A percentile compares a stretch with the other conserved stretches of the same genome.
These are phyloP conservation scores for Danio albolineatus DNA, from an alignment of 2,797 vertebrate genomes.

Conservation along the genomic window DNA sequence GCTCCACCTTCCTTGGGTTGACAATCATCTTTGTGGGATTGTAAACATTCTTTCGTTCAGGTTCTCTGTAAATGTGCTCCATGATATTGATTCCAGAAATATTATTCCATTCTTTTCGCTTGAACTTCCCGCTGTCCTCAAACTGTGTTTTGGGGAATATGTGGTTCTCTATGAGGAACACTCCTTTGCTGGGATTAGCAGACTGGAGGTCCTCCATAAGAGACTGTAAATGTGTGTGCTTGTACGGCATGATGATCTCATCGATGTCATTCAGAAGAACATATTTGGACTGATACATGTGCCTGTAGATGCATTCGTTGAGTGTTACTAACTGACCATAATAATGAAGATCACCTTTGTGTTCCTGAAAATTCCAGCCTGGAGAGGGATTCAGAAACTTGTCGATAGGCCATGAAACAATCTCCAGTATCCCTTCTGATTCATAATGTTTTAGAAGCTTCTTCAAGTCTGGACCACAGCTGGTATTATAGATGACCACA, in stretches of 20 bases:
- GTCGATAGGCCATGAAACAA: slow-evolving; percentile 76
- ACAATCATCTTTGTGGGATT: slow-evolving; percentile 67
- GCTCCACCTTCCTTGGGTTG: slow-evolving; percentile 62
- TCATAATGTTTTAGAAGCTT: slow-evolving; percentile 72
- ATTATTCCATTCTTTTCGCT: slow-evolving; percentile 45
- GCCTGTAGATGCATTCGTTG: slow-evolving; percentile 77
- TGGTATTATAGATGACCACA: slow-evolving; percentile 77
- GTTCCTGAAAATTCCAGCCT: slow-evolving; percentile 59
- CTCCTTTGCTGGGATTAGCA: slow-evolving; percentile 53
- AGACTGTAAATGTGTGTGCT: slow-evolving; percentile 68
- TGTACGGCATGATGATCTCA: slow-evolving; percentile 77
- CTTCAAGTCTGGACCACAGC: slow-evolving; percentile 71
- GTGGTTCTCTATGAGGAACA: slow-evolving; percentile 75
- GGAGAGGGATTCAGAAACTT: slow-evolving; percentile 67
- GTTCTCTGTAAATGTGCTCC: slow-evolving; percentile 66
- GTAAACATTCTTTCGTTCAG: slow-evolving; percentile 40
- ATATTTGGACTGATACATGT: slow-evolving; percentile 77
- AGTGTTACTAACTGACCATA: slow-evolving; percentile 77
- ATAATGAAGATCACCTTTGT: slow-evolving; percentile 71
- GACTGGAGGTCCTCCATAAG: slow-evolving; percentile 71
- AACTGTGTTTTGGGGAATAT: slow-evolving; percentile 69
- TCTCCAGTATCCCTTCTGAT: slow-evolving; percentile 69
- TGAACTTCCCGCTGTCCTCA: slow-evolving; percentile 56
- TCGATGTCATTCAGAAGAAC: slow-evolving; percentile 76
- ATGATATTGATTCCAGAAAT: slow-evolving; percentile 65